A percentile compares a stretch with the other conserved stretches of the same genome.
phyloP scores from a whole-genome alignment of 2,797 vertebrate genomes.

The Chromobotia macracanthus region DNA sequence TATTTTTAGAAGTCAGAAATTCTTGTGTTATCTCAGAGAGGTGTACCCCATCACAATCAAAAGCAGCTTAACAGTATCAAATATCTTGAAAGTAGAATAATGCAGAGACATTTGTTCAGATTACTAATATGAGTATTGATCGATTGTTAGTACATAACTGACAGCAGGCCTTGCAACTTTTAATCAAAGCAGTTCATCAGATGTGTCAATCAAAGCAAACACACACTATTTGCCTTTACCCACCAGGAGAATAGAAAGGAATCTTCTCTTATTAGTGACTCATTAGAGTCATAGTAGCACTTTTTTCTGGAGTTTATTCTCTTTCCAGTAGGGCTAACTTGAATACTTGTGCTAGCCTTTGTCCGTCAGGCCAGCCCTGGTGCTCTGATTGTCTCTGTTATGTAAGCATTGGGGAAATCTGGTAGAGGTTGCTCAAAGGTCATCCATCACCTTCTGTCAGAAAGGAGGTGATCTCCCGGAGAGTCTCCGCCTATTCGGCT shows the following conservation, averaged over 20 bases:
- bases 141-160: too few relatives aligned
- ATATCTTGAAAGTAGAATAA: too few relatives aligned
- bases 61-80: too few relatives aligned
- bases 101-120: too few relatives aligned
- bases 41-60: not conserved
- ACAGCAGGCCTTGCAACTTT: not conserved
- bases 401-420: slow-evolving; percentile 83
- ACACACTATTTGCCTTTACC: slow-evolving; percentile 77
- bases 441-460: slow-evolving; percentile 94
- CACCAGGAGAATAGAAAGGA: slow-evolving; percentile 83
- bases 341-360: slow-evolving; percentile 75
- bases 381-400: slow-evolving; percentile 81
- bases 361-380: slow-evolving; percentile 66
- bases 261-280: slow-evolving; percentile 87
- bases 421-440: slow-evolving; percentile 78
- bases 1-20: not conserved
- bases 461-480: slow-evolving; percentile 78
- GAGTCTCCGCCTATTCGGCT: slow-evolving; percentile 64
- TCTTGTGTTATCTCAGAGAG: not conserved
- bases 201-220: slow-evolving; percentile 64
- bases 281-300: slow-evolving; percentile 78
- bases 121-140: too few relatives aligned
- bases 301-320: slow-evolving; percentile 67
- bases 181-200: slow-evolving; percentile 45
- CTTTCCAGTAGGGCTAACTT: slow-evolving; percentile 76